These are phyloP conservation scores for Thumatha senex DNA, from an alignment of 2,888 invertebrate species.

Conservation along the genomic window DNA sequence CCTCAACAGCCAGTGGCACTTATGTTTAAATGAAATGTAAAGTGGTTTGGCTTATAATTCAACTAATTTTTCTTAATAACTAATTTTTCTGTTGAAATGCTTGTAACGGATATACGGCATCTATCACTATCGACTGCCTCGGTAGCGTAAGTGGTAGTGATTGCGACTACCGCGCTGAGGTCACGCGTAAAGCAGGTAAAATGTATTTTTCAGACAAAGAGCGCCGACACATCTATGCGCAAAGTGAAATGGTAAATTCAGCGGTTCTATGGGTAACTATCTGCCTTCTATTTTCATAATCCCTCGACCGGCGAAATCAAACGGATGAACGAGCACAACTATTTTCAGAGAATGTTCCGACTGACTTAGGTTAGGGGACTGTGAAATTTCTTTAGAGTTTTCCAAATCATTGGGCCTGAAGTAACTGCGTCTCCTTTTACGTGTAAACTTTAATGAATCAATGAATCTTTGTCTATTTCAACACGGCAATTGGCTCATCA, in stretches of 20 bases:
- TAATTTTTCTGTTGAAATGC: no score
- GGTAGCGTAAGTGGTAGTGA: no score
- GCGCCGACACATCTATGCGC: not conserved
- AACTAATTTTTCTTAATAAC: no score
- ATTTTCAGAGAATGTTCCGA: slow-evolving; percentile 7
- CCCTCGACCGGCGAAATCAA: not conserved
- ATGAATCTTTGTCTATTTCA: not conserved
- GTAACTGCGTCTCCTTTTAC: slow-evolving; percentile 13
- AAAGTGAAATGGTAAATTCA: not conserved
- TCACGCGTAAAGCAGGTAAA: no score
- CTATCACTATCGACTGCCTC: no score
- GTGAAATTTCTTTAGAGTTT: slow-evolving; percentile 36
- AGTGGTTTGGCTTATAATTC: no score
- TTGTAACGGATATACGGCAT: no score
- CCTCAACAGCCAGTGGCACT: no score
- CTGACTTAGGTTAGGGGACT: slow-evolving; percentile 15
- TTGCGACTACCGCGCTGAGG: no score
- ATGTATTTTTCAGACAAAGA: not conserved
- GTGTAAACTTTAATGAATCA: slow-evolving; percentile 3
- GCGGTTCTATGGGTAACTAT: not conserved
- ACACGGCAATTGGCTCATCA: no score
- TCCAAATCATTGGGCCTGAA: slow-evolving; percentile 20
- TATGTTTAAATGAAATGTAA: no score
- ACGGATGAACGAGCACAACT: slow-evolving; percentile 6
- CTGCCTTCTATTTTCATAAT: slow-evolving; percentile 3